Conservation (phyloP, 2,888 invertebrate species). For the Actias luna region DNA sequence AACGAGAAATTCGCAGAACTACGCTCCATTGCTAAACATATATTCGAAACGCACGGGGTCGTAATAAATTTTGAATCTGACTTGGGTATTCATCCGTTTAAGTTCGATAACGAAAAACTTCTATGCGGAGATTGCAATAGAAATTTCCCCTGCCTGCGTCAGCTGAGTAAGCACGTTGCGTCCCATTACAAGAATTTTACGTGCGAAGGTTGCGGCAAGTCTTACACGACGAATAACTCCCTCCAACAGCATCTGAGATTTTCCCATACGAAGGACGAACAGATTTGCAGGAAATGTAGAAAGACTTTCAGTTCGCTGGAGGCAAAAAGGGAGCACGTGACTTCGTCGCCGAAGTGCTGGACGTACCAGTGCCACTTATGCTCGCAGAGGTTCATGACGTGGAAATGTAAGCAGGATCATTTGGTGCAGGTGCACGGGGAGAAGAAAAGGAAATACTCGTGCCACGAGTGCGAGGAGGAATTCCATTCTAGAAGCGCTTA, state of each 20-base stretch:
- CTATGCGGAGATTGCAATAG: slow-evolving; percentile 36
- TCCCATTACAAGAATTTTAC: slow-evolving; percentile 40
- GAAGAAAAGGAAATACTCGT: slow-evolving; percentile 27
- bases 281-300: slow-evolving; percentile 38
- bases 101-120: slow-evolving; percentile 29
- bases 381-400: slow-evolving; percentile 35
- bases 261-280: slow-evolving; percentile 25
- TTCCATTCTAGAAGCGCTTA: slow-evolving; percentile 31
- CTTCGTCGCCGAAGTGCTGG: slow-evolving; percentile 35
- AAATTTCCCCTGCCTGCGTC: slow-evolving; percentile 35
- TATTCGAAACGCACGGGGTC: slow-evolving; percentile 29
- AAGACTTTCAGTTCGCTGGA: slow-evolving; percentile 31
- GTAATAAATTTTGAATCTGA: slow-evolving; percentile 22
- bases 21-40: slow-evolving; percentile 38
- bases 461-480: slow-evolving; percentile 38
- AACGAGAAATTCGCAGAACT: slow-evolving; percentile 30
- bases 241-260: slow-evolving; percentile 33
- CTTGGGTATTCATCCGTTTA: slow-evolving; percentile 37
- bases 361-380: slow-evolving; percentile 37
- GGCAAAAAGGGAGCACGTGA: slow-evolving; percentile 33
- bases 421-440: slow-evolving; percentile 32
- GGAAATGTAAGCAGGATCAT: slow-evolving; percentile 32
- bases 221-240: slow-evolving; percentile 34
- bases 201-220: slow-evolving; percentile 45
- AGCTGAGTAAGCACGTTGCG: slow-evolving; percentile 42